A percentile compares a stretch with the other conserved stretches of the same genome.
phyloP scores from a whole-genome alignment of 2,888 invertebrate species.

The Papilio demoleus region DNA sequence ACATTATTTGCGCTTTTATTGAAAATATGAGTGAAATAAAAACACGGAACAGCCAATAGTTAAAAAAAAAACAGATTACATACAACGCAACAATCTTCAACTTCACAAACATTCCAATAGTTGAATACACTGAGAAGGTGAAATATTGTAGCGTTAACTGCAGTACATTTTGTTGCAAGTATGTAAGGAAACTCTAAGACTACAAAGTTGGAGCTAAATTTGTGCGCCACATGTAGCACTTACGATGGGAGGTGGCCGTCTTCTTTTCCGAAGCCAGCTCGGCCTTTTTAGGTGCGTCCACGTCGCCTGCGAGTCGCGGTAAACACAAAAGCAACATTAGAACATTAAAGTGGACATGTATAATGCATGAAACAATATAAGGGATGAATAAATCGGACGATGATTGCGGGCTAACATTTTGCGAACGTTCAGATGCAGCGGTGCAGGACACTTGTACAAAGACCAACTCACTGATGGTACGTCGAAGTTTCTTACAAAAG shows the following conservation, averaged over 20 bases:
- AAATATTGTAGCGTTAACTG: conserved; percentile 35
- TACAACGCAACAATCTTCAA: conserved; percentile 34
- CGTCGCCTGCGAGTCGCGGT: conserved; percentile 78
- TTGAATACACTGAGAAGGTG: conserved; percentile 24
- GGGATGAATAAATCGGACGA: conserved; percentile 28
- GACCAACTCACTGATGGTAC: conserved; percentile 77
- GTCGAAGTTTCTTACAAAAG: conserved; percentile 80
- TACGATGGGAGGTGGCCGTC: conserved; percentile 78
- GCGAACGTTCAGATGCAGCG: conserved; percentile 21
- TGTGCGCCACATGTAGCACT: conserved; percentile 79
- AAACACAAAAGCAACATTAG: conserved; percentile 83
- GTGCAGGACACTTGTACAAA: conserved; percentile 31
- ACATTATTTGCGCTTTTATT: not conserved
- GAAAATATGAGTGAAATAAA: not conserved
- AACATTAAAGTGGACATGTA: conserved; percentile 67
- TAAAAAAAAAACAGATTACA: conserved; percentile 12
- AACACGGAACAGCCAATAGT: conserved; percentile 27
- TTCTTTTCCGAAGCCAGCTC: conserved; percentile 81
- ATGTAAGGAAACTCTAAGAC: conserved; percentile 44
- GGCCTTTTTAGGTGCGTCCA: conserved; percentile 80
- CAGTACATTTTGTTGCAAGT: conserved; percentile 11
- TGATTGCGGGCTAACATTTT: conserved; percentile 34
- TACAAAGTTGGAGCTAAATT: conserved; percentile 53
- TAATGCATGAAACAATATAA: conserved; percentile 43
- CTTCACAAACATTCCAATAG: conserved; percentile 25